Evolutionary conservation across 2,113 vertebrate species (phyloP), one percentile per base, ranked within the genome.

Genomic region (Opisthocomus hoazin): DNA sequence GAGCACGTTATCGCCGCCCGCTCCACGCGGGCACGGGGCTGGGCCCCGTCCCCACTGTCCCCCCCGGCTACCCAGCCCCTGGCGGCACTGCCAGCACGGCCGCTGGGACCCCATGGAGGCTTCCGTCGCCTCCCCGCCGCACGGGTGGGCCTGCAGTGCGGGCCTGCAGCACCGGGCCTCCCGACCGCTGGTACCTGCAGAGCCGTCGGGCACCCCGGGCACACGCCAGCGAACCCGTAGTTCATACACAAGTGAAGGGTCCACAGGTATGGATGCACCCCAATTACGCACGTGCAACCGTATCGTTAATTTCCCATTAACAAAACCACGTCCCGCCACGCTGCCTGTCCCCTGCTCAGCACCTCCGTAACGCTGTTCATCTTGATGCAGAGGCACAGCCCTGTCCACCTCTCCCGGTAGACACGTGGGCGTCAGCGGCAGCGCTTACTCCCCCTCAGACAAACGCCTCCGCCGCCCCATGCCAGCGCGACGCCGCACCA

Each of bases 401-500:
- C 69, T 12, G 74, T 53, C 89, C 27, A 0, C 29, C 39, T 89
- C 66, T 80, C 51, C 56, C 6, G 0, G 22, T 24, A 37, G 54
- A 43, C 1, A 9, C 1, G 3, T 0, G 5, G 17, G 34, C 7
- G 19, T 53, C 39, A 26, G 11, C 0, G 5, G 29, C 78, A 0
- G 34, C 0, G 0, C 56, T 54, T 2, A 0, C 15, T 69, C 64
- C 57, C 58, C 39, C 39, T 53, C 65, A 24, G 16, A 16, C 13
- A 7, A 37, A 37, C 0, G 1, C 30, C 23, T 37, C 29, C 0
- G 0, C 60, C 51, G 43, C 56, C 79, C 71, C 3, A 1, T 0
- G 1, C 45, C 21, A 1, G 37, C 1, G 15, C 51, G 77, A 57
- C 30, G 11, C 3, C 4, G 29, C 0, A 0, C 15, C 26, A 43